phyloP scores from a whole-genome alignment of 2,888 invertebrate species.

The Brassicogethes aeneus region DNA sequence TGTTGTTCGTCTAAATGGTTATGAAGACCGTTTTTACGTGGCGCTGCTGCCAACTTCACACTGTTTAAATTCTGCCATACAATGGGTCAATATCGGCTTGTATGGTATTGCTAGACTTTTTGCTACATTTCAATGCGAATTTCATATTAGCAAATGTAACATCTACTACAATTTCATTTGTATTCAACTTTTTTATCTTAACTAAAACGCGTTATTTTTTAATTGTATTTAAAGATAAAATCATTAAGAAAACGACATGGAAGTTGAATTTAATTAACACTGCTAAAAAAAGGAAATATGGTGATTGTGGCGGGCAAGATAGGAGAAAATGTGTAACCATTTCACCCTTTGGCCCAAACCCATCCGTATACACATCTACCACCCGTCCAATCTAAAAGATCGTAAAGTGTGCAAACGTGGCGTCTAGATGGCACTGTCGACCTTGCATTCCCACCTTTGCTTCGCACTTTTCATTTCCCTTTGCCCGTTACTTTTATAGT shows the following conservation, averaged over 20 bases:
- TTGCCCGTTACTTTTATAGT: constrained; percentile 38
- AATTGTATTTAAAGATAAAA: too few species aligned
- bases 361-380: constrained; percentile 26
- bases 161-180: too few species aligned
- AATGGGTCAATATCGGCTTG: not conserved
- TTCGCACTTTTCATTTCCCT: constrained; percentile 39
- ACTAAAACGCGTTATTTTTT: too few species aligned
- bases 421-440: constrained; percentile 37
- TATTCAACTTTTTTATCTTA: too few species aligned
- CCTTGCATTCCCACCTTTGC: constrained; percentile 35
- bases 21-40: constrained; percentile 6
- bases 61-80: constrained; percentile 1
- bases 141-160: too few species aligned
- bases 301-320: not conserved
- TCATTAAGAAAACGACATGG: too few species aligned
- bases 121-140: too few species aligned
- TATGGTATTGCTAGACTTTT: too few species aligned
- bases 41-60: constrained; percentile 1
- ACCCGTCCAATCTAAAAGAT: constrained; percentile 27
- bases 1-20: constrained; percentile 19
- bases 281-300: not conserved
- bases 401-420: constrained; percentile 30
- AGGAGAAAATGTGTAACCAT: not conserved
- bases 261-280: constrained; percentile 2
- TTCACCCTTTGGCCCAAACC: constrained; percentile 12